Conservation (phyloP, 2,113 vertebrate genomes). For the Otus sunia region DNA sequence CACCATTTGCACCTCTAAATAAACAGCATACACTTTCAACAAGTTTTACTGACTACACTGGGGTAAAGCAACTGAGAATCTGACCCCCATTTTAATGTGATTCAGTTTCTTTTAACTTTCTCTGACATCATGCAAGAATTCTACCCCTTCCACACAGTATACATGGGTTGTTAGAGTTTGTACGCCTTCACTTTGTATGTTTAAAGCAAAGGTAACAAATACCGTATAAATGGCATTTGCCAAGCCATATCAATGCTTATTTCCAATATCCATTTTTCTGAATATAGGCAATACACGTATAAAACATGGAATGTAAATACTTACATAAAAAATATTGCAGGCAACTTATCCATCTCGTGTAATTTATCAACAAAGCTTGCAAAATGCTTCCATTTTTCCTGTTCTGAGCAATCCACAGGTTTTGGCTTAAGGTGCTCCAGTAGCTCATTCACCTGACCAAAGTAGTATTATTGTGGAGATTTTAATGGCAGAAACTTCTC, state of each 20-base stretch:
- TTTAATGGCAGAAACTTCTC: neutral
- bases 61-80: neutral
- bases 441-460: slow-evolving; percentile 47
- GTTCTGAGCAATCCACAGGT: neutral
- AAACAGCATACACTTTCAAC: neutral
- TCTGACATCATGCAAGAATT: neutral
- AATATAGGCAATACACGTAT: neutral
- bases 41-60: neutral
- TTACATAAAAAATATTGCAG: slow-evolving; percentile 76
- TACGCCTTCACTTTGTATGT: neutral
- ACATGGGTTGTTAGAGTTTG: neutral
- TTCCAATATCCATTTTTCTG: neutral
- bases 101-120: neutral
- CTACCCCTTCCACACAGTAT: neutral
- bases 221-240: neutral
- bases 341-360: slow-evolving; percentile 62
- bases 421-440: slow-evolving; percentile 42
- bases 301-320: neutral
- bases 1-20: neutral
- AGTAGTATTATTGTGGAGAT: neutral
- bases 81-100: neutral
- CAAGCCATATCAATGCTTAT: neutral
- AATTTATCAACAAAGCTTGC: slow-evolving; percentile 68
- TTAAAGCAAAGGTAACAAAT: neutral
- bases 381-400: neutral